Evolutionary conservation across 2,113 vertebrate species (phyloP), one percentile per base, ranked within the genome.

Genomic region (Callocephalon fimbriatum): DNA sequence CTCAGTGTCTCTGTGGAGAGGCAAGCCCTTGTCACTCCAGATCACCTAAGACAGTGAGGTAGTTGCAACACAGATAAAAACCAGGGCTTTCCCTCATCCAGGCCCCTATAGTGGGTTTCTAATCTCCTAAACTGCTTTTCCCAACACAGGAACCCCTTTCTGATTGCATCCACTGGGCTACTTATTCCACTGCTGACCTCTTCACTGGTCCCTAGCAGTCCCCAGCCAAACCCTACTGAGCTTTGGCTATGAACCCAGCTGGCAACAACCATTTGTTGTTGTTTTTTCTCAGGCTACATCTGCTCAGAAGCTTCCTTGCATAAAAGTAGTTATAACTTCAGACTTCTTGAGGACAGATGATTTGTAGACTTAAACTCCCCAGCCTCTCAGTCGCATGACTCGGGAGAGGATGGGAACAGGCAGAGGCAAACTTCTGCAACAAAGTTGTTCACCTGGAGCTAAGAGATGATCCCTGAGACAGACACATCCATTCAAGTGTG

Each of bases 281-380:
- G 32, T 44, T 38, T 75, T 70, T 58, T 6, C 22, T 74, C 38
- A 51, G 56, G 51, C 80, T 75, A 17, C 65, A 93, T 66, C 86
- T 95, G 76, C 47, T 94, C 35, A 54, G 86, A 50, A 74, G 50
- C 29, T 85, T 86, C 67, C 75, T 77, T 53, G n/a, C 51, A 84
- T 45, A 89, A 85, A 87, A 86, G 15, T 59, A 45, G 53, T 27
- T 66, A 16, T 21, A 67, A 77, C 14, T 82, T 67, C 61, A 82
- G 44, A 42, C 47, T 74, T 78, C 50, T 94, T 56, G 72, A 88
- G 88, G 44, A 73, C 31, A 45, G 54, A 65, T 62, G 48, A 82
- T 40, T 44, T 56, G 58, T 27, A 67, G 25, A 23, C n/a, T 73
- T 85, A 66, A 86, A 73, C 61, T 89, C 23, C 71, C 26, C 56